A percentile compares a stretch with the other conserved stretches of the same genome.
Evolutionary conservation across 1,140 invertebrate genomes (phyloP).

Genomic region (Atta colombica): DNA sequence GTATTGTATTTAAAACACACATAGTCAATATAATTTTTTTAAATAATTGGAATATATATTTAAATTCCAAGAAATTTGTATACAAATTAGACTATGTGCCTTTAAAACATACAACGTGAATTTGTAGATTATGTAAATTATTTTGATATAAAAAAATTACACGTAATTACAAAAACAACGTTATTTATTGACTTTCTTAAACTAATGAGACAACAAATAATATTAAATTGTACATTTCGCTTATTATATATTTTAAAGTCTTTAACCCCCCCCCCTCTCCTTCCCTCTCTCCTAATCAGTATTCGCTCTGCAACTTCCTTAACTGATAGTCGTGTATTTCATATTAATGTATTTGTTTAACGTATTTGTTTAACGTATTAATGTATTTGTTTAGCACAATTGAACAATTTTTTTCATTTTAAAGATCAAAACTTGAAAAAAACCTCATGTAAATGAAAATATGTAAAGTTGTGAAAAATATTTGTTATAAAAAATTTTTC

Average conservation of each 20-base stretch:
- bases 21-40: slow-evolving; percentile 19
- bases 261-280: background rate
- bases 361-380: too few species aligned
- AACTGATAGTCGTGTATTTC: too few species aligned
- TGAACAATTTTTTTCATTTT: too few species aligned
- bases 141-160: slow-evolving; percentile 64
- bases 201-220: background rate
- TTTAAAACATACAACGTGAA: slow-evolving; percentile 59
- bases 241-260: background rate
- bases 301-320: too few species aligned
- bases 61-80: slow-evolving; percentile 3
- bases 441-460: too few species aligned
- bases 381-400: too few species aligned
- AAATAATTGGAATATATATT: background rate
- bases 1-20: slow-evolving; percentile 8
- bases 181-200: slow-evolving; percentile 41
- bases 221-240: background rate
- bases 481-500: too few species aligned
- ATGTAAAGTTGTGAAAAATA: too few species aligned
- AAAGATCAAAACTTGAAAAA: too few species aligned
- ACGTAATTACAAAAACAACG: background rate
- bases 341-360: too few species aligned
- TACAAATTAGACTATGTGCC: slow-evolving; percentile 57
- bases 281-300: too few species aligned
- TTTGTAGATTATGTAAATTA: slow-evolving; percentile 63